These are phyloP conservation scores for Lophotriccus pileatus DNA, from an alignment of 2,797 vertebrate genomes.

Conservation along the genomic window DNA sequence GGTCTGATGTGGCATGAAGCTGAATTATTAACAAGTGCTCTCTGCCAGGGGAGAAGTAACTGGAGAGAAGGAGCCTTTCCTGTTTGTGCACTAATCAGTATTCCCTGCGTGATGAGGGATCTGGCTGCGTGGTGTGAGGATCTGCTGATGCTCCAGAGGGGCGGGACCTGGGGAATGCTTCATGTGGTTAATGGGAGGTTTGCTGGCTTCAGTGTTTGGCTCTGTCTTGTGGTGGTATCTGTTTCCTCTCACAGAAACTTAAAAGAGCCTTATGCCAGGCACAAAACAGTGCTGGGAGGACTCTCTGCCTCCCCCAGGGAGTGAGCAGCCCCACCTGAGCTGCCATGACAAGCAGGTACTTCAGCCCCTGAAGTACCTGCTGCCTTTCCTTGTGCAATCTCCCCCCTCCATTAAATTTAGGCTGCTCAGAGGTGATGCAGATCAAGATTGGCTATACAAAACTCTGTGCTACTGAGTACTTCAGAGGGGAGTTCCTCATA, in stretches of 20 bases:
- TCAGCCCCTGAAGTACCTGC: background rate
- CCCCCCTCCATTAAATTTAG: background rate
- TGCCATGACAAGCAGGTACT: background rate
- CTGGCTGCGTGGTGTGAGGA: background rate
- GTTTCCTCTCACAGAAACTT: background rate
- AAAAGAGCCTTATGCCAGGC: background rate
- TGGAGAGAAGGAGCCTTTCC: background rate
- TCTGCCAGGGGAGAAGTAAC: constrained; percentile 1
- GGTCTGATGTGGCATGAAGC: constrained; percentile 24
- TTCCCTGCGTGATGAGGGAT: background rate
- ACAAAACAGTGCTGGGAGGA: background rate
- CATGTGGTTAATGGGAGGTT: background rate
- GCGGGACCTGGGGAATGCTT: background rate
- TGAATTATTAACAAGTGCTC: constrained; percentile 58
- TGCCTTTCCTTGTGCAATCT: background rate
- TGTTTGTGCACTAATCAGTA: background rate
- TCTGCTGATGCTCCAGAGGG: background rate
- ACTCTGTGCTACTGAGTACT: background rate
- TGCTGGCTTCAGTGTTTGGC: background rate
- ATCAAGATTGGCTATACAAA: background rate
- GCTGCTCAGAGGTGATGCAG: background rate
- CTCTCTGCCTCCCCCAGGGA: background rate
- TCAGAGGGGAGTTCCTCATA: background rate
- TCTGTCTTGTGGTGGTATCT: background rate
- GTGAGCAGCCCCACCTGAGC: background rate